These are phyloP conservation scores for Diloba caeruleocephala DNA, from an alignment of 2,888 invertebrate species.

Conservation along the genomic window DNA sequence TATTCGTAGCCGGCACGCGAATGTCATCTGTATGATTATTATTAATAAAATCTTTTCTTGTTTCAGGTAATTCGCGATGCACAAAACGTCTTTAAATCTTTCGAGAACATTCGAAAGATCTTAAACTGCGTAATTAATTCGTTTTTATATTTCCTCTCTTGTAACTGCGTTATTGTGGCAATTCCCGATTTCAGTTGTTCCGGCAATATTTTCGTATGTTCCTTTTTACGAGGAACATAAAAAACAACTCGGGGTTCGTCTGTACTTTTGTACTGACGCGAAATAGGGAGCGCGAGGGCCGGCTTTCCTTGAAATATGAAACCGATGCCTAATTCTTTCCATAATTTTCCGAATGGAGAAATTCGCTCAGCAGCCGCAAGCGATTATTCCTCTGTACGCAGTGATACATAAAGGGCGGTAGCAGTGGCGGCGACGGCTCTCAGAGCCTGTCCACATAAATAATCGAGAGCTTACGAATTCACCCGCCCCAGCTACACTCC, in stretches of 20 bases:
- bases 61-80: constrained; percentile 49
- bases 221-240: constrained; percentile 78
- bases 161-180: constrained; percentile 66
- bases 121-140: constrained; percentile 51
- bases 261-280: constrained; percentile 55
- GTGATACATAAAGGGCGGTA: constrained; percentile 73
- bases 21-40: too few relatives aligned
- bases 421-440: constrained; percentile 63
- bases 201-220: constrained; percentile 70
- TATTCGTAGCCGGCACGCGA: too few relatives aligned
- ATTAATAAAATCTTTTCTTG: constrained; percentile 31
- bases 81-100: constrained; percentile 8
- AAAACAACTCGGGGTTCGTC: constrained; percentile 70
- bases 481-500: constrained; percentile 64
- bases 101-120: constrained; percentile 30
- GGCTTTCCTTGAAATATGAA: constrained; percentile 76
- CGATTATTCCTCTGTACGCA: constrained; percentile 82
- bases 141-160: constrained; percentile 65
- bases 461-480: constrained; percentile 83
- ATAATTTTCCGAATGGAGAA: constrained; percentile 84
- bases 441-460: constrained; percentile 78
- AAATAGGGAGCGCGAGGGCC: constrained; percentile 58
- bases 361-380: constrained; percentile 82
- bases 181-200: constrained; percentile 70
- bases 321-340: constrained; percentile 79